These are phyloP conservation scores for Phenacoccus solenopsis DNA, from an alignment of 1,140 invertebrate species.

Conservation along the genomic window DNA sequence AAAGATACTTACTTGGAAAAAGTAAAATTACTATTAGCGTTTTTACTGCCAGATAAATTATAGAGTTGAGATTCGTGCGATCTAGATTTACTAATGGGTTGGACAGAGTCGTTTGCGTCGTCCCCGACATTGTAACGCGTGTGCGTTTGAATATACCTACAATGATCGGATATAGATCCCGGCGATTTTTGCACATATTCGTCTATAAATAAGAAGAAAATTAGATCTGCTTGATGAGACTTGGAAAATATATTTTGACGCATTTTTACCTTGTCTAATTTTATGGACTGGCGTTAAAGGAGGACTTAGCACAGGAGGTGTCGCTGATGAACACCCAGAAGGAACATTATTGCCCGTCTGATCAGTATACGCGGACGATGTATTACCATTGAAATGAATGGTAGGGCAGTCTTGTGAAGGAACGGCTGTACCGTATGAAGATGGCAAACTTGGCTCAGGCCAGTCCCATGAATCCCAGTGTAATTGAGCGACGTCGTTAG, in stretches of 20 bases:
- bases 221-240: not conserved
- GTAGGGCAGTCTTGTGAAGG: conserved; percentile 15
- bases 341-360: conserved; percentile 17
- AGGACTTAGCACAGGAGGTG: not conserved
- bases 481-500: conserved; percentile 33
- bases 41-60: conserved; percentile 27
- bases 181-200: conserved; percentile 6
- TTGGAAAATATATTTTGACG: no score
- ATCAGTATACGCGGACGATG: conserved; percentile 21
- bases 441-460: conserved; percentile 26
- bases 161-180: not conserved
- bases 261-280: conserved; percentile 10
- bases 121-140: not conserved
- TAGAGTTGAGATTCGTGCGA: conserved; percentile 81
- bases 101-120: conserved; percentile 24
- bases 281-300: not conserved
- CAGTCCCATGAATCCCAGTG: conserved; percentile 91
- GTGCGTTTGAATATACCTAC: not conserved
- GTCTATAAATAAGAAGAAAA: not conserved
- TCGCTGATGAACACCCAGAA: not conserved
- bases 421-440: conserved; percentile 15
- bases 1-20: conserved; percentile 20
- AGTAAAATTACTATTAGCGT: conserved; percentile 15
- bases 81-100: conserved; percentile 73
- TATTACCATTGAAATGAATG: conserved; percentile 20